Conservation (phyloP, 2,797 vertebrate species). For the Notamacropus eugenii region DNA sequence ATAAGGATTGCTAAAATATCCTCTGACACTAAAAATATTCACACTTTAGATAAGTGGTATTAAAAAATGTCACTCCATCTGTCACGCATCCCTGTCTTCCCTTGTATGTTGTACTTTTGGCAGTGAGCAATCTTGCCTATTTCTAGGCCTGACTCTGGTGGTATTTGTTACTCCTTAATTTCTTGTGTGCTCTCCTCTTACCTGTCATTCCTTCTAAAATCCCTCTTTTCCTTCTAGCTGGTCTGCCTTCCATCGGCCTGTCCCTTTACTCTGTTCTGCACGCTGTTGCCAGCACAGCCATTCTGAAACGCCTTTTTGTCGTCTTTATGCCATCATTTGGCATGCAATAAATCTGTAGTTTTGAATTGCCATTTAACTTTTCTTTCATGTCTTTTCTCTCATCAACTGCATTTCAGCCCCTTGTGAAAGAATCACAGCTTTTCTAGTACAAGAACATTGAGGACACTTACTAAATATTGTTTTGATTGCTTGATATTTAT, state of each 20-base stretch:
- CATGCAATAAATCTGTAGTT: neutral
- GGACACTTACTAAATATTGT: neutral
- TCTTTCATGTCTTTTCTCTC: neutral
- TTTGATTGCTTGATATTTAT: neutral
- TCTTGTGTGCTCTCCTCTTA: neutral
- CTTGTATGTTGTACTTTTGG: neutral
- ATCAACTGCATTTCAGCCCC: neutral
- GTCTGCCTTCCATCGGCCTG: neutral
- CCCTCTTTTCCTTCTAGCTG: neutral
- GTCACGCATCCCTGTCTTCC: neutral
- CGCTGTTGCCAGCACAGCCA: neutral
- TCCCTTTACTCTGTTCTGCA: neutral
- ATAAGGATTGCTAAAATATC: neutral
- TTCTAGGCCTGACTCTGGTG: neutral
- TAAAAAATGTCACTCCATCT: neutral
- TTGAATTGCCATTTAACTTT: neutral
- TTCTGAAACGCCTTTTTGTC: neutral
- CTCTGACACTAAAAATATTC: neutral
- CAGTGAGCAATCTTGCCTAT: neutral
- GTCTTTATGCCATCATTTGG: neutral
- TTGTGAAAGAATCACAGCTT: neutral
- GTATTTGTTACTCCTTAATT: neutral
- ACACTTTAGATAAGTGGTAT: neutral
- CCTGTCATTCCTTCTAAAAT: neutral
- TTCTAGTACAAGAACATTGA: neutral